A percentile compares a stretch with the other conserved stretches of the same genome.
Evolutionary conservation across 2,797 vertebrate species (phyloP).

Genomic region (Chloroceryle amazona): DNA sequence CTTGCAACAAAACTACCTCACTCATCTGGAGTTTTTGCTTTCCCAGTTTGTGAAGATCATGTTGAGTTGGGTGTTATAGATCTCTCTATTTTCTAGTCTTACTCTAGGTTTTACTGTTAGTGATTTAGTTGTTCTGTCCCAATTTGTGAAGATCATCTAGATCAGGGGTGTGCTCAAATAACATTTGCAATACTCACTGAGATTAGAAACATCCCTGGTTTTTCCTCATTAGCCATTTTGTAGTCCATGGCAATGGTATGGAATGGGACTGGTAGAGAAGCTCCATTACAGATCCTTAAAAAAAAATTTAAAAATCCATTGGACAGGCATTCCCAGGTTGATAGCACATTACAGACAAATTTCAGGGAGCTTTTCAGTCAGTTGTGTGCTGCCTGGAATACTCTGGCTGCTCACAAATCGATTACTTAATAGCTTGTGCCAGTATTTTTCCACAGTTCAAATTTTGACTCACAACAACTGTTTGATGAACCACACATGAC

Average conservation of each 20-base stretch:
- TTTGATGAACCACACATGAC: not conserved
- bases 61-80: not conserved
- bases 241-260: too few relatives aligned
- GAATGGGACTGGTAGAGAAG: not conserved
- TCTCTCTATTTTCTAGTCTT: not conserved
- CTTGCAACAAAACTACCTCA: not conserved
- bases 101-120: not conserved
- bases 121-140: not conserved
- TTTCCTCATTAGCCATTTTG: not conserved
- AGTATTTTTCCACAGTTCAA: not conserved
- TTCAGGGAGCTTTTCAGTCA: not conserved
- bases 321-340: not conserved
- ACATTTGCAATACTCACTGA: not conserved
- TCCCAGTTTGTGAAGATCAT: not conserved
- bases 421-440: not conserved
- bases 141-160: not conserved
- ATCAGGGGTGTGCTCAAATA: not conserved
- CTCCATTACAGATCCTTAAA: not conserved
- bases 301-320: not conserved
- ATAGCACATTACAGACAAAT: not conserved
- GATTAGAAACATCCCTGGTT: not conserved
- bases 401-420: not conserved
- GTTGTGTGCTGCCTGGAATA: not conserved
- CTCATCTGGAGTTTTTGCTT: not conserved
- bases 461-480: not conserved